Conservation (phyloP, 2,797 vertebrate genomes). For the Hylomyscus alleni region DNA sequence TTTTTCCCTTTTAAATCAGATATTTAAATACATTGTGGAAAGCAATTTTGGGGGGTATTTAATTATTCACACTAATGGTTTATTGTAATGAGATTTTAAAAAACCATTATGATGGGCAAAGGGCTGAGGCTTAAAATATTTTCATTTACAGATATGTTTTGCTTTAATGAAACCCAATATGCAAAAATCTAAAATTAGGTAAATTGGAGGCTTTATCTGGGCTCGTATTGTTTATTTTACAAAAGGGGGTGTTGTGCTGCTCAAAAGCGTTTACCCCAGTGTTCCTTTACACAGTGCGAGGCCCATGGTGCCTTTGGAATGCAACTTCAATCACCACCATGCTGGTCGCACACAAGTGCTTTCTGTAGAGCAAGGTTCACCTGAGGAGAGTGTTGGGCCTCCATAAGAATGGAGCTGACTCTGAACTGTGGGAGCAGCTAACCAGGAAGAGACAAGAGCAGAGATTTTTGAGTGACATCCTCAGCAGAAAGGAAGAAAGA, state of each 20-base stretch:
- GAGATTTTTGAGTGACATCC: slow-evolving; percentile 74
- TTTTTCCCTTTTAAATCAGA: slow-evolving; percentile 73
- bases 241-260: slow-evolving; percentile 60
- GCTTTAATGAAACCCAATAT: slow-evolving; percentile 79
- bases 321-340: not conserved
- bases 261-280: slow-evolving; percentile 49
- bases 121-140: slow-evolving; percentile 78
- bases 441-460: slow-evolving; percentile 19
- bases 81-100: slow-evolving; percentile 81
- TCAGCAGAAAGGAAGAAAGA: slow-evolving; percentile 53
- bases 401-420: not conserved
- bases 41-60: slow-evolving; percentile 64
- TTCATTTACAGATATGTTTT: slow-evolving; percentile 77
- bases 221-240: slow-evolving; percentile 74
- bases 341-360: slow-evolving; percentile 66
- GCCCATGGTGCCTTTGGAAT: slow-evolving; percentile 8
- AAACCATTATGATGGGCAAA: slow-evolving; percentile 73
- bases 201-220: slow-evolving; percentile 69
- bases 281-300: slow-evolving; percentile 53
- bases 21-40: slow-evolving; percentile 63
- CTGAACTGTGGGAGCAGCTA: slow-evolving; percentile 4
- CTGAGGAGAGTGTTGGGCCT: not conserved
- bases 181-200: slow-evolving; percentile 74
- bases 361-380: slow-evolving; percentile 8
- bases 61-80: slow-evolving; percentile 83